Percentiles rank a stretch among this genome's conserved stretches.
Evolutionary conservation across 2,797 vertebrate species (phyloP).

Genomic region (Aphelocoma californica): DNA sequence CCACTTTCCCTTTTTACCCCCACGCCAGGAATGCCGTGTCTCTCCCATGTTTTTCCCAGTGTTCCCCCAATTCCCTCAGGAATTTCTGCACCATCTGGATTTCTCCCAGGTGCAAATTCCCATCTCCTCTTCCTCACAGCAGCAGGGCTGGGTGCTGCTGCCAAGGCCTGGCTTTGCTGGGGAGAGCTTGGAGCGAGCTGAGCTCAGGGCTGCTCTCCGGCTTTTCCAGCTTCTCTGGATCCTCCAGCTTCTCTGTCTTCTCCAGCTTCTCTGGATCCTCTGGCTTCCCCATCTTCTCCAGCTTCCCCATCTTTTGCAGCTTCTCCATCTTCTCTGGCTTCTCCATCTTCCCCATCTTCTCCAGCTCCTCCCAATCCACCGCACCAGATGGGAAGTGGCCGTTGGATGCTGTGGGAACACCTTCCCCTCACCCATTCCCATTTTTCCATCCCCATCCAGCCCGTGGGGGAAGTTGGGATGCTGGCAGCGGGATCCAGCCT

Average conservation of each 20-base stretch:
- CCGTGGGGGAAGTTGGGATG: not conserved
- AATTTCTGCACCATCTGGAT: not conserved
- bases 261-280: accelerated
- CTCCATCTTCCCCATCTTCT: accelerated
- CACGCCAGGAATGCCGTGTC: not conserved
- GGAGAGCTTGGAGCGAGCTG: not conserved
- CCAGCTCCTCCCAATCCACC: too few relatives aligned
- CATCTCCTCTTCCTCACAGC: not conserved
- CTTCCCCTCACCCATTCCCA: not conserved
- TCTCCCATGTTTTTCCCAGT: not conserved
- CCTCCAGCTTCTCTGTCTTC: accelerated
- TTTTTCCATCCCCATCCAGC: not conserved
- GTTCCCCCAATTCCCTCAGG: not conserved
- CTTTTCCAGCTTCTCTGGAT: not conserved
- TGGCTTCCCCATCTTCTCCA: accelerated
- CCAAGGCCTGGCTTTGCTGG: not conserved
- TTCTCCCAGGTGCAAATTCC: not conserved
- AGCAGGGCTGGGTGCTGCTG: not conserved
- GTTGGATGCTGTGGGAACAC: too few relatives aligned
- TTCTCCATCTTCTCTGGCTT: accelerated
- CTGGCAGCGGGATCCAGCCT: not conserved
- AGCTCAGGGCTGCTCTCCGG: not conserved
- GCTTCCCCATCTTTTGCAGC: accelerated
- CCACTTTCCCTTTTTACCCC: not conserved
- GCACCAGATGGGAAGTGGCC: not conserved